phyloP scores from a whole-genome alignment of 2,888 invertebrate species.

The Drosophila picticornis region DNA sequence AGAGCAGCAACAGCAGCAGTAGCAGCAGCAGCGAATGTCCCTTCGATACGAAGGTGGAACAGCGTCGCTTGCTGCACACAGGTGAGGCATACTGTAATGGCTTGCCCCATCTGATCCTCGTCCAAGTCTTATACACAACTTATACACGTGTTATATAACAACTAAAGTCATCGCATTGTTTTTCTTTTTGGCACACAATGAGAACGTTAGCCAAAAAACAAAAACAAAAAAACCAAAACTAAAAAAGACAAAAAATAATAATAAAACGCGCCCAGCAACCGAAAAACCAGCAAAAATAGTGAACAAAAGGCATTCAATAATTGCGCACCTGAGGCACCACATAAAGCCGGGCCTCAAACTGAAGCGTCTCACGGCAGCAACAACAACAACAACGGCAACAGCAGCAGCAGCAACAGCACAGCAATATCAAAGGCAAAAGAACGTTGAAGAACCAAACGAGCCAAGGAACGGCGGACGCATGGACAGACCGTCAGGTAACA shows the following conservation, averaged over 20 bases:
- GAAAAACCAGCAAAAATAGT: conserved; percentile 31
- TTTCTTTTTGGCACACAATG: neutral
- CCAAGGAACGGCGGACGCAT: conserved; percentile 10
- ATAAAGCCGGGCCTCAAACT: conserved; percentile 53
- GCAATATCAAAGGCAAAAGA: conserved; percentile 37
- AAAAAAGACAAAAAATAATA: conserved; percentile 23
- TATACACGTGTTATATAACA: conserved; percentile 48
- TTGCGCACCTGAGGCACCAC: conserved; percentile 73
- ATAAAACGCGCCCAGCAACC: conserved; percentile 28
- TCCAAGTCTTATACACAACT: conserved; percentile 53
- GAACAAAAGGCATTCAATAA: conserved; percentile 65
- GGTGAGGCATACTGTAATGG: conserved; percentile 8
- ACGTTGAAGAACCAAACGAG: conserved; percentile 35
- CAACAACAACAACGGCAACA: conserved; percentile 11
- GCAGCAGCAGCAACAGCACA: conserved; percentile 17
- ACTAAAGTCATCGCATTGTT: neutral
- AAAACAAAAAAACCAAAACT: conserved; percentile 10
- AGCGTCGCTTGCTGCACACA: conserved; percentile 22
- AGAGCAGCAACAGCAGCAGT: conserved; percentile 38
- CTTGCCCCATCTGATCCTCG: conserved; percentile 59
- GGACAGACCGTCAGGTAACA: conserved; percentile 47
- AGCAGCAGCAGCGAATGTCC: conserved; percentile 36
- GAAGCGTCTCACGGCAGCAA: conserved; percentile 30
- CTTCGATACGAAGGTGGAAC: conserved; percentile 46
- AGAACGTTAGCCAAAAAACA: conserved; percentile 7